Evolutionary conservation across 2,797 vertebrate genomes (phyloP).

Genomic region (Intellagama lesueurii): DNA sequence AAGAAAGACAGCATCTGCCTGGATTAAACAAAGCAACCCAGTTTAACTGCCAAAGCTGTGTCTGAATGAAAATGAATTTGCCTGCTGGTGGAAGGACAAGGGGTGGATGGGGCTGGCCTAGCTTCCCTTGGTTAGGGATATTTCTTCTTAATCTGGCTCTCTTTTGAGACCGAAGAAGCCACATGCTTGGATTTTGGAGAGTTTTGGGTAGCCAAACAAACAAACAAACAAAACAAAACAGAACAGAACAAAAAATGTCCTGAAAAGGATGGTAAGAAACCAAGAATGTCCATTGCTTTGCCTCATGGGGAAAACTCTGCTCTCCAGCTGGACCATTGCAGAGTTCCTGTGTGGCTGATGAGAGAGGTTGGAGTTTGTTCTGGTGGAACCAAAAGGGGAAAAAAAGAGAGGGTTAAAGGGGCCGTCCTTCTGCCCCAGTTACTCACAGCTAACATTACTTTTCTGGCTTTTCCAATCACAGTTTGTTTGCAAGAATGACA

Average conservation of each 20-base stretch:
- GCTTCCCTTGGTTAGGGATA: not conserved
- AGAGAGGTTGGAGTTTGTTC: too few relatives aligned
- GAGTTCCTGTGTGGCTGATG: not conserved
- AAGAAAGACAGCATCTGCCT: too few relatives aligned
- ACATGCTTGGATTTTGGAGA: not conserved
- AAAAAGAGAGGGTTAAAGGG: not conserved
- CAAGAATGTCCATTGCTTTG: too few relatives aligned
- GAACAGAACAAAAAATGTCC: too few relatives aligned
- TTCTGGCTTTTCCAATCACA: constrained; percentile 57
- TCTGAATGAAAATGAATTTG: too few relatives aligned
- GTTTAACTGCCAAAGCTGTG: too few relatives aligned
- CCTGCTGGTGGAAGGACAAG: too few relatives aligned
- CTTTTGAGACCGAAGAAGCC: not conserved
- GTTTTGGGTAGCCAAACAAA: not conserved
- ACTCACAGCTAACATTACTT: not conserved
- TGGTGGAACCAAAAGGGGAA: not conserved
- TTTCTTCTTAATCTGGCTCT: not conserved
- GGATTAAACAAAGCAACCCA: too few relatives aligned
- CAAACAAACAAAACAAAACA: too few relatives aligned
- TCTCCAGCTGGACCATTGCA: not conserved
- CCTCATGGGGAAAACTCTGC: constrained; percentile 5
- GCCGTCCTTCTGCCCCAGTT: constrained; percentile 2
- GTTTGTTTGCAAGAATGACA: constrained; percentile 99
- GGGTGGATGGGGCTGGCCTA: too few relatives aligned
- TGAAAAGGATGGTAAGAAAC: not conserved